phyloP scores from a whole-genome alignment of 2,888 invertebrate genomes.

The Chesias legatella region DNA sequence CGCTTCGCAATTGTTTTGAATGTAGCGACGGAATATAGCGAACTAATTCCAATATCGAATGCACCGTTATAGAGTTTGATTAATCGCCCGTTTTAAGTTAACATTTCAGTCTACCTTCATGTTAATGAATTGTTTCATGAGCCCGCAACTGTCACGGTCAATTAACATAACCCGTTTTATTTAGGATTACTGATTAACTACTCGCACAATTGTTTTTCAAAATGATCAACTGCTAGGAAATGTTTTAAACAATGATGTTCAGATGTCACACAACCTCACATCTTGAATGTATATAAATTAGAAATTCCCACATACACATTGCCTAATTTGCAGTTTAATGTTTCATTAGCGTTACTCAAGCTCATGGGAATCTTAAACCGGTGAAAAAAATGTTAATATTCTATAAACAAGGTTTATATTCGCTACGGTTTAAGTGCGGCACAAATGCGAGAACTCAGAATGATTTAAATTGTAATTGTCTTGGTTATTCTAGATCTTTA shows the following conservation, averaged over 20 bases:
- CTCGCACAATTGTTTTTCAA: conserved; percentile 23
- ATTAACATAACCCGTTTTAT: conserved; percentile 34
- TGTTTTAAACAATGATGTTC: conserved; percentile 42
- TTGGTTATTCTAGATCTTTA: conserved; percentile 18
- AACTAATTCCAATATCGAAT: conserved; percentile 50
- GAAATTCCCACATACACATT: conserved; percentile 68
- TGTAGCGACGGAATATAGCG: conserved; percentile 62
- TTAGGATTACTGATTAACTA: conserved; percentile 33
- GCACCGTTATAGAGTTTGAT: conserved; percentile 58
- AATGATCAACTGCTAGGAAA: conserved; percentile 38
- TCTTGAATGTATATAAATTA: conserved; percentile 23
- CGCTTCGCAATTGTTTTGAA: conserved; percentile 70
- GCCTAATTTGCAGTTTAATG: conserved; percentile 73
- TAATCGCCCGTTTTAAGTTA: conserved; percentile 48
- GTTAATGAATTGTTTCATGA: conserved; percentile 46
- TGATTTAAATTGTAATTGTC: conserved; percentile 19
- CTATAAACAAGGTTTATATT: conserved; percentile 51
- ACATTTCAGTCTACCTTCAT: conserved; percentile 42
- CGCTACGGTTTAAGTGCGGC: conserved; percentile 36
- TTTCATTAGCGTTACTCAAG: conserved; percentile 51
- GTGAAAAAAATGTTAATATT: conserved; percentile 39
- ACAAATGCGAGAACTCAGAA: conserved; percentile 22
- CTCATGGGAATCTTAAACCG: conserved; percentile 61
- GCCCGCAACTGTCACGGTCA: conserved; percentile 25
- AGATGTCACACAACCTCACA: conserved; percentile 36